A percentile compares a stretch with the other conserved stretches of the same genome.
Evolutionary conservation across 2,113 vertebrate species (phyloP).

Genomic region (Lanius collurio): DNA sequence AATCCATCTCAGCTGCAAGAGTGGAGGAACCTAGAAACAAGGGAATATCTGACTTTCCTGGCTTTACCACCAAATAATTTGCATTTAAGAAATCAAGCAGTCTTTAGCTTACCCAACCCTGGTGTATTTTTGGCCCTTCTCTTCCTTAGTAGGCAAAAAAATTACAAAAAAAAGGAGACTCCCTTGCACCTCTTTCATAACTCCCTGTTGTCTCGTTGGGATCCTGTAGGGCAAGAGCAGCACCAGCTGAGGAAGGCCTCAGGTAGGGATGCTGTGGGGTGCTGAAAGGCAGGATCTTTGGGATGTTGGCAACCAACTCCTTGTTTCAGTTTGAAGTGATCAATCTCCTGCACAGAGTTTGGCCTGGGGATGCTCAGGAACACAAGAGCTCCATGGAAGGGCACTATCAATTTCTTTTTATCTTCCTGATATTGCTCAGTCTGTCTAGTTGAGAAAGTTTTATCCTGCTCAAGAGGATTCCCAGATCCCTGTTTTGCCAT

Average conservation of each 20-base stretch:
- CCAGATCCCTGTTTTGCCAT: background rate
- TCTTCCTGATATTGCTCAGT: slow-evolving; percentile 32
- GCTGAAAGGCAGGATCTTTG: background rate
- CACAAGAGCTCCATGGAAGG: background rate
- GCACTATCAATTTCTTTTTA: slow-evolving; percentile 28
- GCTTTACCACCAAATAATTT: background rate
- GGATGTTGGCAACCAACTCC: background rate
- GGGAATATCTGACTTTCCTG: background rate
- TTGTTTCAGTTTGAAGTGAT: background rate
- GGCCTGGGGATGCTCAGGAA: slow-evolving; percentile 11
- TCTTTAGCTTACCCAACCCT: background rate
- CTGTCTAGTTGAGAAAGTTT: slow-evolving; percentile 44
- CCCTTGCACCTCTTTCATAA: fast-evolving
- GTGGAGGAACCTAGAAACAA: background rate
- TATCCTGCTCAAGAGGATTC: slow-evolving; percentile 1
- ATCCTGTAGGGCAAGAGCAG: background rate
- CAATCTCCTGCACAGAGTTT: background rate
- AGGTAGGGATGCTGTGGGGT: background rate
- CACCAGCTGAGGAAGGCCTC: background rate
- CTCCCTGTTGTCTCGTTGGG: background rate
- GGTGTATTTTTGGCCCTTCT: background rate
- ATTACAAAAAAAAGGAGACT: background rate
- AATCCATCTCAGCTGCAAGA: background rate
- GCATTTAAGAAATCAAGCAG: background rate
- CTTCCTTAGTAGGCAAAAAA: background rate